These are phyloP conservation scores for Sterna hirundo DNA, from an alignment of 2,113 vertebrate genomes.

Conservation along the genomic window DNA sequence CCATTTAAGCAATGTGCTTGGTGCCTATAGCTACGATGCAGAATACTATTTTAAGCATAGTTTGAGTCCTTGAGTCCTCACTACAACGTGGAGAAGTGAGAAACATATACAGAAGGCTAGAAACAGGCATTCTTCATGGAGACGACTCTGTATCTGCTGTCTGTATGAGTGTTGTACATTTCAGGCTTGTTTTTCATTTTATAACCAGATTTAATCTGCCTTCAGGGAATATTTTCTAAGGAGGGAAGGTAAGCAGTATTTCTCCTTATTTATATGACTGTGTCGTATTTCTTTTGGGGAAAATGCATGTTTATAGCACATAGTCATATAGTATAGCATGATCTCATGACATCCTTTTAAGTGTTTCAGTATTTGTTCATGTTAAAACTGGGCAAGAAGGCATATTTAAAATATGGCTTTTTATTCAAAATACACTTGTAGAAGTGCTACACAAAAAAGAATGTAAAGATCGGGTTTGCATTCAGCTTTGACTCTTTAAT, in stretches of 20 bases:
- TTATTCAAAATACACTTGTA: not conserved
- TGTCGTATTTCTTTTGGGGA: not conserved
- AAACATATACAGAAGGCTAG: not conserved
- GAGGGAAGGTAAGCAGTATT: constrained; percentile 62
- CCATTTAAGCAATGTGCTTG: not conserved
- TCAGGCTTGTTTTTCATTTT: constrained; percentile 6
- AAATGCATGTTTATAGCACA: not conserved
- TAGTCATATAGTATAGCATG: not conserved
- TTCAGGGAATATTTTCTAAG: not conserved
- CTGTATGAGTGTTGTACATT: not conserved
- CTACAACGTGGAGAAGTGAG: not conserved
- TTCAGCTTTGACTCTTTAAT: not conserved
- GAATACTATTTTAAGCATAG: not conserved
- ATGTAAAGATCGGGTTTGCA: not conserved
- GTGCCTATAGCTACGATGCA: not conserved
- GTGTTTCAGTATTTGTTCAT: not conserved
- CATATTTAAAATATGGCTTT: not conserved
- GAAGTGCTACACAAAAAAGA: not conserved
- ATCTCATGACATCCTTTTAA: not conserved
- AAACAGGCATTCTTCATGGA: not conserved
- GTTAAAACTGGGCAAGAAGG: not conserved
- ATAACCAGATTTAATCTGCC: not conserved
- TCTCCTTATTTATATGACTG: not conserved
- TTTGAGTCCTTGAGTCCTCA: not conserved
- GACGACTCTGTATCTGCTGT: not conserved